phyloP scores from a whole-genome alignment of 1,140 invertebrate genomes.

The Atta cephalotes region DNA sequence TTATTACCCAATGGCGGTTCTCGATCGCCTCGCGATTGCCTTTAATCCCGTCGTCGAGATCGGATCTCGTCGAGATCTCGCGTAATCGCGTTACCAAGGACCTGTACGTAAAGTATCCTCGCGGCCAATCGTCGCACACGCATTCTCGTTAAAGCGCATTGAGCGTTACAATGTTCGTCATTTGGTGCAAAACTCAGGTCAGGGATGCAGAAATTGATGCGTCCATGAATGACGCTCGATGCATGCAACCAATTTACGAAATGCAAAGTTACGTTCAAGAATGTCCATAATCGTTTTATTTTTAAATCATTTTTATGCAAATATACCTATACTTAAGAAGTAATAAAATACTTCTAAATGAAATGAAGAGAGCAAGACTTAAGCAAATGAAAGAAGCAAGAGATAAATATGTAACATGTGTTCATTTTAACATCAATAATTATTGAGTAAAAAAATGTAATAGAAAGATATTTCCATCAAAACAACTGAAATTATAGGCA shows the following conservation, averaged over 20 bases:
- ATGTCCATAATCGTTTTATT: neutral
- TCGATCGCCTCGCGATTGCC: conserved; percentile 45
- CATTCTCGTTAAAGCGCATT: conserved; percentile 48
- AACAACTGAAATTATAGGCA: neutral
- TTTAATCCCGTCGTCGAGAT: conserved; percentile 57
- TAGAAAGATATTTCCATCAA: neutral
- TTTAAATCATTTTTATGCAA: neutral
- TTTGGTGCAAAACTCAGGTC: conserved; percentile 25
- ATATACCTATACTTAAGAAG: neutral
- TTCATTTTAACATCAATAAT: neutral
- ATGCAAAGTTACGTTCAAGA: neutral
- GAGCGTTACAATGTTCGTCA: conserved; percentile 15
- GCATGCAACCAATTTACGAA: conserved; percentile 1
- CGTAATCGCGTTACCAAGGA: conserved; percentile 55
- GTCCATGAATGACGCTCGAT: neutral
- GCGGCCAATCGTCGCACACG: conserved; percentile 6
- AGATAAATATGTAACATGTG: neutral
- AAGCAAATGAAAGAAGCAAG: neutral
- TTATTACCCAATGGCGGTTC: conserved; percentile 59
- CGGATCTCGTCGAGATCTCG: conserved; percentile 41
- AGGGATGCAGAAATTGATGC: conserved; percentile 34
- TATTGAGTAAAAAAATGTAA: neutral
- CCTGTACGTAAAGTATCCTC: conserved; percentile 33
- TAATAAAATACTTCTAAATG: neutral
- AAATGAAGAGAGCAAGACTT: neutral